phyloP scores from a whole-genome alignment of 2,888 invertebrate genomes.

The Hemaris fuciformis region DNA sequence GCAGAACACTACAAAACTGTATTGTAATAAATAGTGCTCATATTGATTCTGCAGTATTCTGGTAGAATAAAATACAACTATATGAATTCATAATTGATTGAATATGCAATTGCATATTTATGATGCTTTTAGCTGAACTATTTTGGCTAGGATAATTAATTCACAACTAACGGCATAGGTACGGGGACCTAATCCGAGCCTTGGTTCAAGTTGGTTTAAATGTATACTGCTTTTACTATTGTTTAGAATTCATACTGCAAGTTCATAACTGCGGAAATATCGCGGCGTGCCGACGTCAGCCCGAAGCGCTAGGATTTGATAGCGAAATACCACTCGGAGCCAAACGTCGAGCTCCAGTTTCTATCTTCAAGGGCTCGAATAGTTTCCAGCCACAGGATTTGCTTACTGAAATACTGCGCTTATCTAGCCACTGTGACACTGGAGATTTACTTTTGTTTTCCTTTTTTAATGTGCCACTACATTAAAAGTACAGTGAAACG shows the following conservation, averaged over 20 bases:
- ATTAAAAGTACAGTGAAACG: too few species aligned
- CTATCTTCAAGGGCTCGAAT: neutral
- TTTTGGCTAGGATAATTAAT: too few species aligned
- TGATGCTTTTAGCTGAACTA: too few species aligned
- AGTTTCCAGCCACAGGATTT: neutral
- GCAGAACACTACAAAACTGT: too few species aligned
- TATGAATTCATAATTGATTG: too few species aligned
- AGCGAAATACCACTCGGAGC: neutral
- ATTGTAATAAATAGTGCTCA: too few species aligned
- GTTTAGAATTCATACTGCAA: neutral
- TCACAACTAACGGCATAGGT: too few species aligned
- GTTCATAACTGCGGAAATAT: neutral
- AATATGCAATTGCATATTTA: too few species aligned
- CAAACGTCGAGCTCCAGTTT: neutral
- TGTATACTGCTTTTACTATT: neutral
- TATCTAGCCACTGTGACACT: neutral
- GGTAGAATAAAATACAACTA: too few species aligned
- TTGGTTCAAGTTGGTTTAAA: neutral
- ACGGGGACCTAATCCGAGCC: too few species aligned
- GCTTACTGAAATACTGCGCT: neutral
- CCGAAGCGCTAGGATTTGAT: neutral
- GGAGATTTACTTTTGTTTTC: neutral
- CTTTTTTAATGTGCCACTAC: too few species aligned
- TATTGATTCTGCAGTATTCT: too few species aligned
- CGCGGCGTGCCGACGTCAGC: neutral